Percentiles rank a stretch among this genome's conserved stretches.
phyloP scores from a whole-genome alignment of 2,797 vertebrate genomes.

The Trachurus trachurus region DNA sequence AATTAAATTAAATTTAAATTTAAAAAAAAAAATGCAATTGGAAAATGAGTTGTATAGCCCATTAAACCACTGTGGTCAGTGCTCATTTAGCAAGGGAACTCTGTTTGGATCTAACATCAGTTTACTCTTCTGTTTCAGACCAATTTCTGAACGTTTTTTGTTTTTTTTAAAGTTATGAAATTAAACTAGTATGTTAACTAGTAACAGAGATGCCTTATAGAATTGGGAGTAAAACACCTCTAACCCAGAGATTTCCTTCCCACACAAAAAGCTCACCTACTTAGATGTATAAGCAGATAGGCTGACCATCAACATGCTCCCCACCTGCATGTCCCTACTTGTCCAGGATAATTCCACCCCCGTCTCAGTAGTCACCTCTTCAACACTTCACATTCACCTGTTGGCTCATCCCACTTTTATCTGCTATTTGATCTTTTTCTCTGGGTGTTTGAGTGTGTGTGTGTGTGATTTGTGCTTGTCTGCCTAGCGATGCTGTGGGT shows the following conservation, averaged over 20 bases:
- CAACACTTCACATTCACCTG: slow-evolving; percentile 61
- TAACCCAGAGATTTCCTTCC: slow-evolving; percentile 30
- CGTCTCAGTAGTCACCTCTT: slow-evolving; percentile 53
- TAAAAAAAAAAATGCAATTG: not conserved
- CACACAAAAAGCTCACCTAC: slow-evolving; percentile 57
- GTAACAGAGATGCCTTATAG: not conserved
- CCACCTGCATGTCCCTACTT: slow-evolving; percentile 70
- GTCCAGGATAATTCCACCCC: slow-evolving; percentile 51
- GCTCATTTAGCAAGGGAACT: not conserved
- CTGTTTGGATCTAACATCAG: not conserved
- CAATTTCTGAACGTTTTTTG: not conserved
- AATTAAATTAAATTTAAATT: not conserved
- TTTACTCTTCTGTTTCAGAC: not conserved
- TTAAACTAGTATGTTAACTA: no score
- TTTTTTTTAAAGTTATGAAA: no score
- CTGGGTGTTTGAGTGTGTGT: slow-evolving; percentile 18
- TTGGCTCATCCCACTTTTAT: slow-evolving; percentile 51
- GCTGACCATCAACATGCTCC: slow-evolving; percentile 69
- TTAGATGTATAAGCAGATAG: slow-evolving; percentile 68
- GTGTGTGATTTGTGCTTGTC: slow-evolving; percentile 8
- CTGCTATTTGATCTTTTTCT: slow-evolving; percentile 54
- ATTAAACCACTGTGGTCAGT: not conserved
- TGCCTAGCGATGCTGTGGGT: not conserved
- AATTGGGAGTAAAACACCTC: slow-evolving; percentile 43
- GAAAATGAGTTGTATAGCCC: not conserved